A percentile compares a stretch with the other conserved stretches of the same genome.
Conservation (phyloP, 2,113 vertebrate species). For the Semnornis frantzii region DNA sequence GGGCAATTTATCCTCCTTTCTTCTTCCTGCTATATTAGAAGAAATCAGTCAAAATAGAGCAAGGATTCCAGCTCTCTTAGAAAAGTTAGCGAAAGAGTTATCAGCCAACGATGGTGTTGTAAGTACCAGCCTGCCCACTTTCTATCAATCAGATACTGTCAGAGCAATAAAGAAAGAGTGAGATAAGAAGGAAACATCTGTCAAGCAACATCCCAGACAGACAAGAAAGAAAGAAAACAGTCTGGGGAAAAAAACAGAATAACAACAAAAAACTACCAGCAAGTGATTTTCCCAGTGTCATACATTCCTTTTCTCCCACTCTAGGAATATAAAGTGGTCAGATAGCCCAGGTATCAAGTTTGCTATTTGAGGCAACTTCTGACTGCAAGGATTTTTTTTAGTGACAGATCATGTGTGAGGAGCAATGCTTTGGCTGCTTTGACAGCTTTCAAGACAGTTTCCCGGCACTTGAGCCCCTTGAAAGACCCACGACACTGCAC, state of each 20-base stretch:
- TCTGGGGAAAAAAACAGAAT: not conserved
- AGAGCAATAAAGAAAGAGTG: conserved; percentile 56
- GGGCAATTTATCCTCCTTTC: not conserved
- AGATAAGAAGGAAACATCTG: conserved; percentile 61
- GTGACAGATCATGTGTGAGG: not conserved
- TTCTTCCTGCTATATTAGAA: not conserved
- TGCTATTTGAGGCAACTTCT: not conserved
- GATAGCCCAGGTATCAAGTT: not conserved
- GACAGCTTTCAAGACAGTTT: conserved; percentile 53
- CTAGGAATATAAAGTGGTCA: conserved; percentile 38
- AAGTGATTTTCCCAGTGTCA: not conserved
- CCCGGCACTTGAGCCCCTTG: not conserved
- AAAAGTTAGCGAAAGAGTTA: conserved; percentile 43
- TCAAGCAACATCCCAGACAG: conserved; percentile 9
- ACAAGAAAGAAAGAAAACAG: not conserved
- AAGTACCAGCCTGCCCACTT: conserved; percentile 50
- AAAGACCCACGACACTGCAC: conserved; percentile 13
- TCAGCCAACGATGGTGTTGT: conserved; percentile 27
- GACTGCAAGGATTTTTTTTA: conserved; percentile 36
- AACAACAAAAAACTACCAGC: conserved; percentile 34
- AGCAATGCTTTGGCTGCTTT: conserved; percentile 11
- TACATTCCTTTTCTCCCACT: not conserved
- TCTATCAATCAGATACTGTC: conserved; percentile 58
- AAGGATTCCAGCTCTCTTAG: not conserved
- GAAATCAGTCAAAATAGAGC: conserved; percentile 31